Base-by-base conservation (phyloP, 2,113 vertebrate species). In the Proterorhinus semilunaris region DNA sequence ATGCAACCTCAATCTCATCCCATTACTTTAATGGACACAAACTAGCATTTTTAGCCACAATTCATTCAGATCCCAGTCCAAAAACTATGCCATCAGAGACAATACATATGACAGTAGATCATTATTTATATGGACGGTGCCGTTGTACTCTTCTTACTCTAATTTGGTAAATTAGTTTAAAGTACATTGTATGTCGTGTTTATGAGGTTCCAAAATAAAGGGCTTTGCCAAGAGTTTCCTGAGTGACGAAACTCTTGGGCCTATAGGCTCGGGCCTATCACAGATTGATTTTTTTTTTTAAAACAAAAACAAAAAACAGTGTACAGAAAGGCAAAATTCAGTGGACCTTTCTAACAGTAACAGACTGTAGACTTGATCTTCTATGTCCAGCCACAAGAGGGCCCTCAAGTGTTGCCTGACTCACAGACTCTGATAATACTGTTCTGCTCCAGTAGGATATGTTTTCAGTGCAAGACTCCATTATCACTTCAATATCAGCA, bases 381-480 rank as follows among this genome's bases (percentile, higher is more conserved):
- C 73, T 53, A 61, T n/a, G 59, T 42, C 70, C 42, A 72, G 81
- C 86, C 89, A 89, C 84, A 82, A 88, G 84, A 84, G 83, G 85
- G 84, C 86, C 57, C 82, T 86, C 76, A 77, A 83, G 74, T 69
- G 75, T 51, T 76, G 75, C 75, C 80, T 68, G 68, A 62, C 70
- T 69, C 62, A 65, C 75, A 87, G 88, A 88, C 88, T 88, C 86
- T 84, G 76, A 91, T 92, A 93, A 93, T 93, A 94, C 92, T 94
- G 86, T 69, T 89, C 75, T 87, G 76, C 81, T 89, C 45, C 76
- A 79, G 76, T 76, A 86, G 86, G 87, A 91, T 86, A 90, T 87
- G 89, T 85, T 80, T 89, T 92, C 93, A 94, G 92, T 93, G 92
- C 93, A 92, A 91, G 85, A 90, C 86, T 87, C 76, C 86, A 48